A percentile compares a stretch with the other conserved stretches of the same genome.
These are phyloP conservation scores for Tor tambroides DNA, from an alignment of 2,113 vertebrate genomes.

Conservation along the genomic window DNA sequence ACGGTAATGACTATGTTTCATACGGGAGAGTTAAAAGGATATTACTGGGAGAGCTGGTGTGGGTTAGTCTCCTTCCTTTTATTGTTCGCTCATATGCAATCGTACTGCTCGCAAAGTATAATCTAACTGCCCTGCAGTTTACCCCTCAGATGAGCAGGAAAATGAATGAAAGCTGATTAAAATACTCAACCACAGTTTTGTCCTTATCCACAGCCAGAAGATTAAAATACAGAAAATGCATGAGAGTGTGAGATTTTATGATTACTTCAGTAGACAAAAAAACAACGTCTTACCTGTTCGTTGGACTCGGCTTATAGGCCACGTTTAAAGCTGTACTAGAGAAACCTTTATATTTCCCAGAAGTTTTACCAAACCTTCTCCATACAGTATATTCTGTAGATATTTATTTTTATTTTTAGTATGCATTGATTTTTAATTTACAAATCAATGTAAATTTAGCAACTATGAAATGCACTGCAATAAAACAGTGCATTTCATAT, in stretches of 20 bases:
- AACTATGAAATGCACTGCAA: neutral
- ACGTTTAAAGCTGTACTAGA: neutral
- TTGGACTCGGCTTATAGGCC: neutral
- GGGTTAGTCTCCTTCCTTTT: slow-evolving; percentile 32
- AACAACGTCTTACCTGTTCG: neutral
- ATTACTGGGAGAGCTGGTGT: slow-evolving; percentile 52
- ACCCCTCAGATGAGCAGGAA: slow-evolving; percentile 45
- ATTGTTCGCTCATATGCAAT: slow-evolving; percentile 33
- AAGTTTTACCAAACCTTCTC: neutral
- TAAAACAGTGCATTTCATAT: neutral
- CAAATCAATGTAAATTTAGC: too few species aligned
- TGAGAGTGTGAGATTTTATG: slow-evolving; percentile 18
- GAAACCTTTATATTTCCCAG: neutral
- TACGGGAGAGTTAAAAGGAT: slow-evolving; percentile 60
- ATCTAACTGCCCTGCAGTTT: slow-evolving; percentile 45
- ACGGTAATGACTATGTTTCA: slow-evolving; percentile 62
- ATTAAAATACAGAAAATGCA: slow-evolving; percentile 18
- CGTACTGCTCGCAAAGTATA: slow-evolving; percentile 42
- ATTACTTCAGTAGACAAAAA: slow-evolving; percentile 18
- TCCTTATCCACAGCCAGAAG: neutral
- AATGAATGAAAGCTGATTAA: slow-evolving; percentile 42
- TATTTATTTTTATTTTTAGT: neutral
- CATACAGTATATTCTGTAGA: neutral
- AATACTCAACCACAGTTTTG: slow-evolving; percentile 6
- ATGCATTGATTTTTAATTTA: neutral